Percentiles rank a stretch among this genome's conserved stretches.
These are phyloP conservation scores for Brachyptera putata DNA, from an alignment of 2,888 invertebrate genomes.

Conservation along the genomic window DNA sequence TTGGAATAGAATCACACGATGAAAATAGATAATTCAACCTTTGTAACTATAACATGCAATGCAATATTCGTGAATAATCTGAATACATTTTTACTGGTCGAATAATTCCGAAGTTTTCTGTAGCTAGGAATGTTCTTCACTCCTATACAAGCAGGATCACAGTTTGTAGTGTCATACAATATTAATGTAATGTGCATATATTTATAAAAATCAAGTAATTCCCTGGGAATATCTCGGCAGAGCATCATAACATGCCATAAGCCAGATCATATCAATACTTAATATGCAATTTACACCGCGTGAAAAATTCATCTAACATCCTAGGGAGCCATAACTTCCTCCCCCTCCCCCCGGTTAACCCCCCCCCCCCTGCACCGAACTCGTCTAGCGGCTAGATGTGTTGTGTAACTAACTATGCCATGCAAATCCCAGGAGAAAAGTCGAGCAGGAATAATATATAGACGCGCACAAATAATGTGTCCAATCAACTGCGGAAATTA, in stretches of 20 bases:
- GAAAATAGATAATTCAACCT: no score
- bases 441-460: not conserved
- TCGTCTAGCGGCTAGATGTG: not conserved
- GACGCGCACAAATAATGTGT: not conserved
- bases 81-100: no score
- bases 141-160: no score
- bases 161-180: not conserved
- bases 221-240: conserved; percentile 21
- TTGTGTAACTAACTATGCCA: not conserved
- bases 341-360: not conserved
- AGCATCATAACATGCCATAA: conserved; percentile 13
- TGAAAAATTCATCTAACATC: conserved; percentile 31
- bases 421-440: not conserved
- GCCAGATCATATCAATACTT: conserved; percentile 32
- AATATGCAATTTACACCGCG: conserved; percentile 33
- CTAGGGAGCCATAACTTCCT: conserved; percentile 28
- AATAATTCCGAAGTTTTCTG: no score
- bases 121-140: no score
- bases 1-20: no score
- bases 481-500: not conserved
- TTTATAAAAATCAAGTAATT: conserved; percentile 28
- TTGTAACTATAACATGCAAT: no score
- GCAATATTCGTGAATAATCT: no score
- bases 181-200: conserved; percentile 21
- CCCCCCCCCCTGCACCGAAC: not conserved